phyloP scores from a whole-genome alignment of 92 coral and sea anemone genomes.

The Anthopleura xanthogrammica region DNA sequence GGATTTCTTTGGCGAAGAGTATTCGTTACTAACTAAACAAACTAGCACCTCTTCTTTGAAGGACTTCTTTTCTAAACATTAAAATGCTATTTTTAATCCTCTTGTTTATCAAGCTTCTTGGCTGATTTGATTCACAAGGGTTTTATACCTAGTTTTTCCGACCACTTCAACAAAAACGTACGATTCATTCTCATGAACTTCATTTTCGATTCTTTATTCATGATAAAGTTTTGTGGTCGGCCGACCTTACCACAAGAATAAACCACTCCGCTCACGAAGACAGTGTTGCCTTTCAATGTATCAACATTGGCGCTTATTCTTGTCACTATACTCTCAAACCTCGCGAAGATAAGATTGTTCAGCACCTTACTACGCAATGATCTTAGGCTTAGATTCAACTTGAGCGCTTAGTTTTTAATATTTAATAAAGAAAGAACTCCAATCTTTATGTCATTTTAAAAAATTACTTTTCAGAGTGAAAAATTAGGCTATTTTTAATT shows the following conservation, averaged over 20 bases:
- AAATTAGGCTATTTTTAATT: background rate
- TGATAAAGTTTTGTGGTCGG: slow-evolving; percentile 20
- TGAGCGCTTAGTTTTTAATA: background rate
- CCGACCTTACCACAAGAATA: slow-evolving; percentile 13
- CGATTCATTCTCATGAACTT: background rate
- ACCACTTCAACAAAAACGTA: background rate
- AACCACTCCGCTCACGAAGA: slow-evolving; percentile 6
- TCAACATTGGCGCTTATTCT: background rate
- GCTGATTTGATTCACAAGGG: background rate
- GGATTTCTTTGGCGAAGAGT: background rate
- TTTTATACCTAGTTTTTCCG: background rate
- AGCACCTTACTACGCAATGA: background rate
- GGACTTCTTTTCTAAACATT: background rate
- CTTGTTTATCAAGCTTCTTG: slow-evolving; percentile 1
- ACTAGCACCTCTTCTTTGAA: background rate
- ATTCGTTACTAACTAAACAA: slow-evolving; percentile 4
- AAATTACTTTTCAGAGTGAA: background rate
- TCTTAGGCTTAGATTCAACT: background rate
- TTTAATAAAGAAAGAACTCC: background rate
- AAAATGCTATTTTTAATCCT: background rate
- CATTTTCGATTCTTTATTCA: slow-evolving; percentile 5
- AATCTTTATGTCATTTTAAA: background rate
- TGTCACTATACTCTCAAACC: background rate
- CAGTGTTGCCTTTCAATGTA: slow-evolving; percentile 2
- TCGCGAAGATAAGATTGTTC: background rate